Evolutionary conservation across 1,140 invertebrate genomes (phyloP).

Genomic region (Tribolium castaneum): DNA sequence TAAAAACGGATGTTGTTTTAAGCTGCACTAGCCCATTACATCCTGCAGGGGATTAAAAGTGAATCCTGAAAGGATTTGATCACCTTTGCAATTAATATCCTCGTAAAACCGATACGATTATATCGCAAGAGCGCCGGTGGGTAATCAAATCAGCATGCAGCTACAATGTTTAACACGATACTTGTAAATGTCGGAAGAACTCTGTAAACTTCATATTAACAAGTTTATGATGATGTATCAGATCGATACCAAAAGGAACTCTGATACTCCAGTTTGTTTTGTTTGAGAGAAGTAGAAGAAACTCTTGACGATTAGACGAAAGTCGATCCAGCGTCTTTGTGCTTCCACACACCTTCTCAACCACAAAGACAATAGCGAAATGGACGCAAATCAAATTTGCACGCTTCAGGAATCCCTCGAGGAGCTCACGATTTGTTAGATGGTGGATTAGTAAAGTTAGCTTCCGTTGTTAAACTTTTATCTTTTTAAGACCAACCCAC

Average conservation of each 20-base stretch:
- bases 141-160: neutral
- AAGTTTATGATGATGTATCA: neutral
- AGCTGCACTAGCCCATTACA: neutral
- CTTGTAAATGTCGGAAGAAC: neutral
- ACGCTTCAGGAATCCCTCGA: conserved; percentile 4
- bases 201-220: neutral
- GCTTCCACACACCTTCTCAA: conserved; percentile 16
- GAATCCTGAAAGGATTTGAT: conserved; percentile 5
- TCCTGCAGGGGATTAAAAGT: neutral
- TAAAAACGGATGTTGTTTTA: neutral
- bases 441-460: conserved; percentile 17
- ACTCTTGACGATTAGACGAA: conserved; percentile 1
- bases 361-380: conserved; percentile 21
- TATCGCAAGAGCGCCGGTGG: neutral
- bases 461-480: neutral
- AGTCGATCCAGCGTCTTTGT: neutral
- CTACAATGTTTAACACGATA: neutral
- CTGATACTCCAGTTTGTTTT: neutral
- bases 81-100: conserved; percentile 17
- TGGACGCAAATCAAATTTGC: conserved; percentile 30
- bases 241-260: neutral
- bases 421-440: conserved; percentile 13
- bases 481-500: neutral
- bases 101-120: neutral
- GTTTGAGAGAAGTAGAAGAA: neutral